Conservation (phyloP, 2,888 invertebrate species). For the Hirtodrosophila alboralis region DNA sequence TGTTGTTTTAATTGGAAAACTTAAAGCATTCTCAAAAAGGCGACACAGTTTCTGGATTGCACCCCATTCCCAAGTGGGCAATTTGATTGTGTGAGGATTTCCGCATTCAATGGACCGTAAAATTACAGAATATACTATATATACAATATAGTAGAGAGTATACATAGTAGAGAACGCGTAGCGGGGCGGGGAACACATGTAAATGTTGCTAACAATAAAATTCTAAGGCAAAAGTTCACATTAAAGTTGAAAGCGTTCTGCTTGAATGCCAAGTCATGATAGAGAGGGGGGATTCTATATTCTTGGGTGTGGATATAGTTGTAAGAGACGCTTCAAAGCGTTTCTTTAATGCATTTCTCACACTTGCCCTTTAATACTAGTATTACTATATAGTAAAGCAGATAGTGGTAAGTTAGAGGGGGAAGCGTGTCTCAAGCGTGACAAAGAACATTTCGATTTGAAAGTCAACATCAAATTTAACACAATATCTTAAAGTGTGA, state of each 20-base stretch:
- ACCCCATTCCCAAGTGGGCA: constrained; percentile 13
- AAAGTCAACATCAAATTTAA: constrained; percentile 3
- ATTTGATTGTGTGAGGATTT: constrained; percentile 71
- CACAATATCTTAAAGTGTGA: constrained; percentile 3
- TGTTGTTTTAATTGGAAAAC: constrained; percentile 58
- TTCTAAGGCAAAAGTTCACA: constrained; percentile 32
- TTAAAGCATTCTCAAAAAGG: constrained; percentile 49
- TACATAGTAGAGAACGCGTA: background rate
- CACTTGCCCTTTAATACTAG: constrained; percentile 24
- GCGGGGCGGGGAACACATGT: constrained; percentile 40
- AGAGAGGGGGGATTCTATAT: constrained; percentile 5
- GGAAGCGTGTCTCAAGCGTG: constrained; percentile 31
- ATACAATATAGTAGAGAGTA: too few relatives aligned
- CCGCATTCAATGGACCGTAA: constrained; percentile 67
- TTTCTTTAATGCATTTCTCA: constrained; percentile 41
- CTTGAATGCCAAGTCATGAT: constrained; percentile 40
- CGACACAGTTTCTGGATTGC: constrained; percentile 41
- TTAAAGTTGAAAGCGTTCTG: constrained; percentile 49
- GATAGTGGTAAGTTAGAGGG: too few relatives aligned
- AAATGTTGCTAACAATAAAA: constrained; percentile 58
- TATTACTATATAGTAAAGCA: background rate
- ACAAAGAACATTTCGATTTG: constrained; percentile 18
- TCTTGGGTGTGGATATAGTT: constrained; percentile 35
- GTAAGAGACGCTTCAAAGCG: constrained; percentile 41
- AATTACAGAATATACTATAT: constrained; percentile 52